These are phyloP conservation scores for Cryptophagus acutangulus DNA, from an alignment of 2,888 invertebrate genomes.

Conservation along the genomic window DNA sequence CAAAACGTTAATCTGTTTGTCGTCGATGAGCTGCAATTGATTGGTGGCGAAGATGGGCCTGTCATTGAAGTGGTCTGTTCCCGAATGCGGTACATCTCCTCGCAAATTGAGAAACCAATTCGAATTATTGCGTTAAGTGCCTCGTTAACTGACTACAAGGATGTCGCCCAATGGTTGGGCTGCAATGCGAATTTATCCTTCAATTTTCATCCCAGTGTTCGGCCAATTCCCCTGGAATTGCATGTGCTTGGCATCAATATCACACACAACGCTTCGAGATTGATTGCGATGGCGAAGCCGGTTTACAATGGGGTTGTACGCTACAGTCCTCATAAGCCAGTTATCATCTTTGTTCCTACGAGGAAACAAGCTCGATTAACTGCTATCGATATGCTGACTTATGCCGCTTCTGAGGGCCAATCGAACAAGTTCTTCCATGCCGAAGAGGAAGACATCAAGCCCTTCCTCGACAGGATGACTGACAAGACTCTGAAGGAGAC, in stretches of 20 bases:
- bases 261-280: conserved; percentile 92
- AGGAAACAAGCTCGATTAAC: conserved; percentile 88
- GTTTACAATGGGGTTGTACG: conserved; percentile 89
- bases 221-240: conserved; percentile 90
- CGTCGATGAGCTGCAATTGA: conserved; percentile 90
- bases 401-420: conserved; percentile 84
- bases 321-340: conserved; percentile 78
- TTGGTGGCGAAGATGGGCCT: conserved; percentile 88
- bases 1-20: conserved; percentile 95
- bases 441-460: conserved; percentile 77
- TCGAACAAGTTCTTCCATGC: conserved; percentile 88
- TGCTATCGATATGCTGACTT: conserved; percentile 92
- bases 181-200: conserved; percentile 90
- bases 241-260: conserved; percentile 98
- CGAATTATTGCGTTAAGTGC: conserved; percentile 91
- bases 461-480: conserved; percentile 79
- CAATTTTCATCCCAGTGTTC: conserved; percentile 97
- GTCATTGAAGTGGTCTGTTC: conserved; percentile 91
- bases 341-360: conserved; percentile 86
- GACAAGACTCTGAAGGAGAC: conserved; percentile 93
- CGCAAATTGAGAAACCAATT: conserved; percentile 85
- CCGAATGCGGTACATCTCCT: conserved; percentile 86
- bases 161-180: conserved; percentile 94
- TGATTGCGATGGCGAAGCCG: conserved; percentile 97
- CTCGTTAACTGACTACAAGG: conserved; percentile 85